Evolutionary conservation across 1,140 invertebrate genomes (phyloP).

Genomic region (Nomia melanderi): DNA sequence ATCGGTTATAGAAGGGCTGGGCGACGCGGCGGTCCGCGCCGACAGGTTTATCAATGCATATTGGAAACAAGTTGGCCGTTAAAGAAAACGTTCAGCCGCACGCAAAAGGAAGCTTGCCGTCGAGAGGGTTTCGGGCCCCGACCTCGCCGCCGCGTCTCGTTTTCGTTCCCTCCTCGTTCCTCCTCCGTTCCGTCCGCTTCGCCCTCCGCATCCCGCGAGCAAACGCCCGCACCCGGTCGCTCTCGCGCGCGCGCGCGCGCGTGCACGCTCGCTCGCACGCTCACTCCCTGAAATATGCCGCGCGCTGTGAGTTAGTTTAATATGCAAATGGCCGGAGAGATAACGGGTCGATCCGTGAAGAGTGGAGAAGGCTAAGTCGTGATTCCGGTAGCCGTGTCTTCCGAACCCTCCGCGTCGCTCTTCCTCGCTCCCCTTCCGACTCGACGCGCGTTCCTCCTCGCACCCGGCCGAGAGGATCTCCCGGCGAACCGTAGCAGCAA

Average conservation of each 20-base stretch:
- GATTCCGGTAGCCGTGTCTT: slow-evolving; percentile 80
- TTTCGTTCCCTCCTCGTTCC: slow-evolving; percentile 1
- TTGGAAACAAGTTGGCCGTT: slow-evolving; percentile 70
- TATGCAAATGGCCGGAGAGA: slow-evolving; percentile 78
- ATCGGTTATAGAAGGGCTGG: slow-evolving; percentile 23
- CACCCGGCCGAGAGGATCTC: slow-evolving; percentile 16
- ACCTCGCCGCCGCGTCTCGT: slow-evolving; percentile 13
- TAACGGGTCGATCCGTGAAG: slow-evolving; percentile 79
- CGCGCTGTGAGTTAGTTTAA: slow-evolving; percentile 80
- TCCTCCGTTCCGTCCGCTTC: slow-evolving; percentile 1
- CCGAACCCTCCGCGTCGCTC: slow-evolving; percentile 46
- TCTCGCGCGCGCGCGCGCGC: slow-evolving; percentile 30
- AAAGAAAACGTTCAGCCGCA: slow-evolving; percentile 43
- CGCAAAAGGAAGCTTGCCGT: slow-evolving; percentile 44
- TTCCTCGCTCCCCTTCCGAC: slow-evolving; percentile 1
- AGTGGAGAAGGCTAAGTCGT: slow-evolving; percentile 78
- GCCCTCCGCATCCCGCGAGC: slow-evolving; percentile 10
- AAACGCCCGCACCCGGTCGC: slow-evolving; percentile 6
- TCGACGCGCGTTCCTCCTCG: neutral
- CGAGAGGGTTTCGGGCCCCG: slow-evolving; percentile 39
- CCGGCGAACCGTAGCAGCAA: slow-evolving; percentile 15
- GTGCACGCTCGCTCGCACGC: slow-evolving; percentile 18
- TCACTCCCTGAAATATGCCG: slow-evolving; percentile 76
- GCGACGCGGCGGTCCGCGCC: slow-evolving; percentile 38
- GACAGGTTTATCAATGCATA: slow-evolving; percentile 72